Base-by-base conservation (phyloP, 2,797 vertebrate genomes). In the Microctenopoma steveboyesi region DNA sequence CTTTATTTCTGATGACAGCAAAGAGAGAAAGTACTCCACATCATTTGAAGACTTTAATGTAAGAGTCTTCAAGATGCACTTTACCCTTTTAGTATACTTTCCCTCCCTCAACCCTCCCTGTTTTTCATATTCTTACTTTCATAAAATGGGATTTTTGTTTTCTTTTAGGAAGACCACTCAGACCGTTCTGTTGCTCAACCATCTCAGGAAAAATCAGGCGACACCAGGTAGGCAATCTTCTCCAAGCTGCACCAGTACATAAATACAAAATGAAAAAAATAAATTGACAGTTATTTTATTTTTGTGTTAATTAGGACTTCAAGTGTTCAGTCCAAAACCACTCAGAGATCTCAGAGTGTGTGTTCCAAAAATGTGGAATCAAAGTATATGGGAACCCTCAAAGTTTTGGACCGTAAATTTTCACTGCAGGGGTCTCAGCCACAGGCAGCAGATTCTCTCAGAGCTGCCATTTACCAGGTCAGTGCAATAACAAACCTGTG, bases 391-490 rank as follows among this genome's bases (percentile, higher is more conserved):
- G 97, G 96, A 25, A 89, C 92, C 0, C 89, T 98, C 74, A 96
- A 95, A 83, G 64, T 97, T 70, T 87, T 97, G 86, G 96, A 98
- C 72, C 85, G 90, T 52, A 94, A 94, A 69, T 27, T 60, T 0
- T 62, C 80, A 3, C 84, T 86, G 30, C 88, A 93, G 25, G 93
- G 92, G 15, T 91, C 88, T 42, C 91, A 94, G 52, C 86, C 92
- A 45, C 90, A 91, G 65, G 80, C 76, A 72, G 93, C 94, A 40
- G 95, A 98, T 88, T 90, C 89, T 8, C 77, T 99, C 60, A 89
- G 97, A 85, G 96, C 95, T 72, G 88, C 95, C 25, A 89, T 97
- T 88, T 99, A 97, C 81, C 97, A 99, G 96, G 98, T 98, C 88
- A 85, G 85, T 75, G 42, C 53, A 13, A 57, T 9, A 4, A 54